Evolutionary conservation across 2,888 invertebrate species (phyloP), one percentile per base, ranked within the genome.

Genomic region (Hydrotaea diabolus): DNA sequence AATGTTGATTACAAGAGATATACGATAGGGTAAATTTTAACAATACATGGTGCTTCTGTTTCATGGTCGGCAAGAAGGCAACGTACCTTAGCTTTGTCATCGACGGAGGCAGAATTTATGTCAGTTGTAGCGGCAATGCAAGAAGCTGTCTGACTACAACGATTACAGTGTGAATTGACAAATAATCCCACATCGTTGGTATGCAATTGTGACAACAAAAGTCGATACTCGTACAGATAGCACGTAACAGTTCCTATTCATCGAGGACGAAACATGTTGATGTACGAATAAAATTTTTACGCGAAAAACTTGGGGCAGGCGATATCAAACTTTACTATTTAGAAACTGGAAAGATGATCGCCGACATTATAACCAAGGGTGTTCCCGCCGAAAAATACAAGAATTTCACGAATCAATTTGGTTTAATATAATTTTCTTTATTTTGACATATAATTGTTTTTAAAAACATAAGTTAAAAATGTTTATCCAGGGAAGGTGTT

Each of bases 61-160:
- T 83, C 82, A 11, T 86, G 83, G 86, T 53, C 72, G 31, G 78
- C 80, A 21, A 80, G 72, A 39, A 71, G 80, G 26, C 85, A 86
- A 59, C 43, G 43, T 17, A 86, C 84, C n/a, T 59, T 84, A 0
- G 84, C 82, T 3, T 71, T 84, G 0, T 86, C 86, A 4, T 80
- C n/a, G n/a, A n/a, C n/a, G n/a, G n/a, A n/a, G n/a, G n/a, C n/a
- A n/a, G n/a, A n/a, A n/a, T n/a, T n/a, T n/a, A n/a, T n/a, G n/a
- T n/a, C n/a, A n/a, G n/a, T n/a, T n/a, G n/a, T n/a, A n/a, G n/a
- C n/a, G n/a, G n/a, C n/a, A n/a, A n/a, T n/a, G n/a, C n/a, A n/a
- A n/a, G n/a, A n/a, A n/a, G n/a, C n/a, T 31, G 7, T 31, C 3
- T 31, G 31, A 7, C 31, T 31, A 4, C 31, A 7, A 4, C 31